Conservation (phyloP, 1,140 invertebrate species). For the Carposina sasakii region DNA sequence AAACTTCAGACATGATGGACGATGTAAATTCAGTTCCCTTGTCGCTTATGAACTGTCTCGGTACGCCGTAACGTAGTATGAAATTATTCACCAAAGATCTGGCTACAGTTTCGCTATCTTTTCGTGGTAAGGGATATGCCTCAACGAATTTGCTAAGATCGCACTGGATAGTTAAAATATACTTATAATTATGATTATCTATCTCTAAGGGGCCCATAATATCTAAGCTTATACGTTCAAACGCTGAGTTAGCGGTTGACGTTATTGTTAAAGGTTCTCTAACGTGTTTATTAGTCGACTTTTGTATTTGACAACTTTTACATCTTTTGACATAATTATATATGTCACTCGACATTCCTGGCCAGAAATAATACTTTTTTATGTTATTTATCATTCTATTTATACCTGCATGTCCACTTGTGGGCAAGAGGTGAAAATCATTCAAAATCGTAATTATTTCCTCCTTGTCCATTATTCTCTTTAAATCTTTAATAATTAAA, state of each 20-base stretch:
- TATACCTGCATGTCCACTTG: slow-evolving; percentile 2
- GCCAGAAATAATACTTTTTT: slow-evolving; percentile 3
- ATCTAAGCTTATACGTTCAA: slow-evolving; percentile 2
- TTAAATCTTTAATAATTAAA: neutral
- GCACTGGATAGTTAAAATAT: slow-evolving; percentile 9
- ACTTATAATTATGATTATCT: neutral
- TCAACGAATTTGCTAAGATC: slow-evolving; percentile 20
- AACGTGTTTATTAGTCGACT: neutral
- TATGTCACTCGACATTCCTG: neutral
- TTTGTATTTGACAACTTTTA: neutral
- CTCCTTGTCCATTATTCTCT: neutral
- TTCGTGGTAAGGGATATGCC: slow-evolving; percentile 18
- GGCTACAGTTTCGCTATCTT: slow-evolving; percentile 19
- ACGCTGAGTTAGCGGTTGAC: neutral
- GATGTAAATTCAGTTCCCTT: slow-evolving; percentile 1
- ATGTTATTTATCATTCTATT: slow-evolving; percentile 4
- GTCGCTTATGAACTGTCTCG: slow-evolving; percentile 6
- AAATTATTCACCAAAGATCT: slow-evolving; percentile 14
- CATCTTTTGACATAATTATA: neutral
- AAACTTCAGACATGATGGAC: neutral
- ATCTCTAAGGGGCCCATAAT: neutral
- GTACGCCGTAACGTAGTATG: slow-evolving; percentile 8
- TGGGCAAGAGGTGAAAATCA: slow-evolving; percentile 5
- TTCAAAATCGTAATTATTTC: neutral
- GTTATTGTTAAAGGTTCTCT: slow-evolving; percentile 1